phyloP scores from a whole-genome alignment of 2,888 invertebrate species.

The Ophion ellenae region DNA sequence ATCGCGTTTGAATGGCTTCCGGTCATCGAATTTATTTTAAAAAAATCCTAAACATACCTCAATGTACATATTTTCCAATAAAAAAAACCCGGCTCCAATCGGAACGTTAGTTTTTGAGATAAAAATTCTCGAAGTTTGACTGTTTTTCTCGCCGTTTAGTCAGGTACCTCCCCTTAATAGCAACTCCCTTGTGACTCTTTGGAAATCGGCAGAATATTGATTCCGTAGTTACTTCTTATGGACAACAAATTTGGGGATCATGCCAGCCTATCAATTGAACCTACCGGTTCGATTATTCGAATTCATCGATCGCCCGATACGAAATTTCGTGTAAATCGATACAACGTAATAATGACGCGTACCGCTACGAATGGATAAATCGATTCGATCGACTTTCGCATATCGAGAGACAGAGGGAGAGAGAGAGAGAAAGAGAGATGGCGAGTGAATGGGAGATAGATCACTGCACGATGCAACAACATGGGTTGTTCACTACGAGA shows the following conservation, averaged over 20 bases:
- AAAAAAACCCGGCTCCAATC: too few species aligned
- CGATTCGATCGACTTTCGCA: background rate
- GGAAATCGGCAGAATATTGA: background rate
- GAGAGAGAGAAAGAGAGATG: conserved; percentile 7
- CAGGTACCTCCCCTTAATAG: too few species aligned
- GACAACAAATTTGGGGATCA: too few species aligned
- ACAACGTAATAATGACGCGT: background rate
- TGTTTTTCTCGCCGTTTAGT: too few species aligned
- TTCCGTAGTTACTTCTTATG: too few species aligned
- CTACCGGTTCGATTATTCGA: background rate
- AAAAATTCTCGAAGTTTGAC: too few species aligned
- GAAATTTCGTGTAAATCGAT: background rate
- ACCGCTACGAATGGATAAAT: conserved; percentile 5
- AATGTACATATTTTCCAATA: too few species aligned
- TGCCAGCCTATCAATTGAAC: background rate
- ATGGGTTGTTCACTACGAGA: conserved; percentile 78
- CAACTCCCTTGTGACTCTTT: background rate
- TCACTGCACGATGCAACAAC: conserved; percentile 82
- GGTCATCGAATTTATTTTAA: too few species aligned
- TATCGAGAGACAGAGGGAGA: background rate
- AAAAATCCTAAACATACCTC: too few species aligned
- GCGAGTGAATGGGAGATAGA: conserved; percentile 13
- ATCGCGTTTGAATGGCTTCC: too few species aligned
- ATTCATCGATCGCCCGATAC: background rate
- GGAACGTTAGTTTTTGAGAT: too few species aligned